These are phyloP conservation scores for western clawed frog (Xenopus tropicalis) DNA, from an alignment of 2,113 vertebrate genomes.

Conservation along the genomic window DNA sequence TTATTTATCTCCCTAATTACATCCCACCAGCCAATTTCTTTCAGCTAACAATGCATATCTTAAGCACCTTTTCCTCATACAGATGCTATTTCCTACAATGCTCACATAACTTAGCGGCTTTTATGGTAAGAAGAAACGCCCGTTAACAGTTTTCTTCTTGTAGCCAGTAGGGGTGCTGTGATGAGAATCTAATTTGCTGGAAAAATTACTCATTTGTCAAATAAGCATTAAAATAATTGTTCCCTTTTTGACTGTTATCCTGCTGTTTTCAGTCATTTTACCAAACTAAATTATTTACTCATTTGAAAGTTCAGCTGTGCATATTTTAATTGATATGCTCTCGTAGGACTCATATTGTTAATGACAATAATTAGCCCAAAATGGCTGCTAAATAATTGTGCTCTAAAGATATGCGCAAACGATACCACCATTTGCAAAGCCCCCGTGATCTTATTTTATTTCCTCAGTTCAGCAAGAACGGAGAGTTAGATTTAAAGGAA, in stretches of 20 bases:
- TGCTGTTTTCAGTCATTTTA: slow-evolving; percentile 92
- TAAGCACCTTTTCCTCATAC: slow-evolving; percentile 75
- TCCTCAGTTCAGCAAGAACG: slow-evolving; percentile 70
- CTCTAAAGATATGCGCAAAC: slow-evolving; percentile 72
- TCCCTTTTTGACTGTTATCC: slow-evolving; percentile 95
- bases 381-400: slow-evolving; percentile 95
- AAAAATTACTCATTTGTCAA: slow-evolving; percentile 91
- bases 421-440: slow-evolving; percentile 70
- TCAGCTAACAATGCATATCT: slow-evolving; percentile 74
- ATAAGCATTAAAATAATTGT: slow-evolving; percentile 98
- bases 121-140: slow-evolving; percentile 67
- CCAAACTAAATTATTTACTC: slow-evolving; percentile 93
- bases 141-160: slow-evolving; percentile 67
- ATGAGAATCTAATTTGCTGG: slow-evolving; percentile 90
- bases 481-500: slow-evolving; percentile 81
- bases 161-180: slow-evolving; percentile 80
- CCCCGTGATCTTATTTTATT: slow-evolving; percentile 65
- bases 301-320: slow-evolving; percentile 78
- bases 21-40: slow-evolving; percentile 73
- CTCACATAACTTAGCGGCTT: slow-evolving; percentile 76
- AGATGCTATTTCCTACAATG: slow-evolving; percentile 73
- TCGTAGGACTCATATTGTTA: slow-evolving; percentile 89
- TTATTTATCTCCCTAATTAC: slow-evolving; percentile 77
- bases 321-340: slow-evolving; percentile 89
- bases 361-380: slow-evolving; percentile 98